Conservation (phyloP, 2,113 vertebrate species). For the Podiceps cristatus region DNA sequence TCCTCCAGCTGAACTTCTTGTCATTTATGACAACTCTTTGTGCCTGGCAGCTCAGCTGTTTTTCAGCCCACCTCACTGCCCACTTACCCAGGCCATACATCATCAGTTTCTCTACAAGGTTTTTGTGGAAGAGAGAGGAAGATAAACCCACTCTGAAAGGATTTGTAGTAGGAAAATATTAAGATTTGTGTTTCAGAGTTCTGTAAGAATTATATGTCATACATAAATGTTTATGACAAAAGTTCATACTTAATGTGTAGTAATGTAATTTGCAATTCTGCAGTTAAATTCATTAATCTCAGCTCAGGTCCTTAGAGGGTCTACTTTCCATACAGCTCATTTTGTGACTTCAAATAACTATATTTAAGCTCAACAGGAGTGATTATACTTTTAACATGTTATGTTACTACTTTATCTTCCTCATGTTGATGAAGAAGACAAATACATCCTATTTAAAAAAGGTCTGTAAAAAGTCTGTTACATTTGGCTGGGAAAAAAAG, state of each 20-base stretch:
- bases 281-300: not conserved
- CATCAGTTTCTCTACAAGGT: not conserved
- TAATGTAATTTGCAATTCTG: not conserved
- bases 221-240: not conserved
- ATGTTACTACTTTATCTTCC: not conserved
- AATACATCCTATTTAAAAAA: not conserved
- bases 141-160: not conserved
- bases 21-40: not conserved
- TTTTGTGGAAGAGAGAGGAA: not conserved
- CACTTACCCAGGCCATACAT: not conserved
- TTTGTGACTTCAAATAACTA: not conserved
- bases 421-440: not conserved
- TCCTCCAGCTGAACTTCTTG: not conserved
- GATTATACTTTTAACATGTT: not conserved
- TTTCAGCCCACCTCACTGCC: not conserved
- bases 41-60: not conserved
- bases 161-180: not conserved
- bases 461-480: not conserved
- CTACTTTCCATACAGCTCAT: not conserved
- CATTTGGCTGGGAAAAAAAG: not conserved
- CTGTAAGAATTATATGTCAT: not conserved
- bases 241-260: not conserved
- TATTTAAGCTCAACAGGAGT: not conserved
- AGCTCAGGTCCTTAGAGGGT: rapidly evolving
- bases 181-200: not conserved